Conservation (phyloP, 2,797 vertebrate genomes). For the Anguilla pacifica region DNA sequence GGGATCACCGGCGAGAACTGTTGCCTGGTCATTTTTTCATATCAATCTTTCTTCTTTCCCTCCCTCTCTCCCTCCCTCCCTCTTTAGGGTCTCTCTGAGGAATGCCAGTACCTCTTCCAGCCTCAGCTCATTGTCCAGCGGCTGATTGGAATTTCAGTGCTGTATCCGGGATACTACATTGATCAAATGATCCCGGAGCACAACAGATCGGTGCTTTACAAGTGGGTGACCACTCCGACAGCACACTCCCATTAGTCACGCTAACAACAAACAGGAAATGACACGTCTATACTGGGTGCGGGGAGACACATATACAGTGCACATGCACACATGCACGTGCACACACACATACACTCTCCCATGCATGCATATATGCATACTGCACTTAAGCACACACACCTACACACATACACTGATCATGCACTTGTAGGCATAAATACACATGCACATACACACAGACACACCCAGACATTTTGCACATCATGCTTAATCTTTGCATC, state of each 20-base stretch:
- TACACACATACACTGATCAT: neutral
- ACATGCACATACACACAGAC: neutral
- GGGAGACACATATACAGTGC: neutral
- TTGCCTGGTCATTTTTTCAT: constrained; percentile 51
- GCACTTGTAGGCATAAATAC: neutral
- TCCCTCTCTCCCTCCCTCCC: constrained; percentile 26
- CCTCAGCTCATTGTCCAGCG: constrained; percentile 96
- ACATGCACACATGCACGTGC: neutral
- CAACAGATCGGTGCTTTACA: constrained; percentile 92
- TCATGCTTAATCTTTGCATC: neutral
- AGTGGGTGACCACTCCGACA: constrained; percentile 77
- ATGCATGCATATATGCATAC: neutral
- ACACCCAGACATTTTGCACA: neutral
- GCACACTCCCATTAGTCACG: neutral
- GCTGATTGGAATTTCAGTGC: constrained; percentile 87
- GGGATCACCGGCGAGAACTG: constrained; percentile 25
- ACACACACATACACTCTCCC: neutral
- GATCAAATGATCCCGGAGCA: constrained; percentile 88
- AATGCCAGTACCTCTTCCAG: constrained; percentile 98
- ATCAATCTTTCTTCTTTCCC: constrained; percentile 44
- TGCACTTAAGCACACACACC: neutral
- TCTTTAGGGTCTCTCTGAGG: constrained; percentile 90
- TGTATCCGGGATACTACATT: constrained; percentile 88
- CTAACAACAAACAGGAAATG: neutral
- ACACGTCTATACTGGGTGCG: neutral